Percentiles rank a stretch among this genome's conserved stretches.
phyloP scores from a whole-genome alignment of 1,140 invertebrate species.

The Drosophila orosa region DNA sequence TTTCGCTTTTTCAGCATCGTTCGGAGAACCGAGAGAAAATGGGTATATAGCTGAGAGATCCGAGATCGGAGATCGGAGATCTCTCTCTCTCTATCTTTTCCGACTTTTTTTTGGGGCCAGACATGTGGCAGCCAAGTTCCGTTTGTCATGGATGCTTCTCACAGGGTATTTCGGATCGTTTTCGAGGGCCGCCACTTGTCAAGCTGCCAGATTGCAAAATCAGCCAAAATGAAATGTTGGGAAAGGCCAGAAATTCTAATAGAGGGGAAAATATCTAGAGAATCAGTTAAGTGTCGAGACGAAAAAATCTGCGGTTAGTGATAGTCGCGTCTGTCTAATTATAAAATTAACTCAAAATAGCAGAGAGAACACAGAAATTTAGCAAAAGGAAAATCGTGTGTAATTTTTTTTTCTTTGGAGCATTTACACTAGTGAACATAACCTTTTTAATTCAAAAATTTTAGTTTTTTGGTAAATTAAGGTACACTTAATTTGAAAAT shows the following conservation, averaged over 20 bases:
- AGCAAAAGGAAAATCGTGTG: not conserved
- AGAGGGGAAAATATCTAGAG: constrained; percentile 14
- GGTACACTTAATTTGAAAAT: not conserved
- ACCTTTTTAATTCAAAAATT: no score
- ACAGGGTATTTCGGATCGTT: constrained; percentile 52
- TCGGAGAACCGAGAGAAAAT: constrained; percentile 20
- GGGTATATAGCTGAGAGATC: constrained; percentile 25
- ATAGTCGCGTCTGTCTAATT: constrained; percentile 38
- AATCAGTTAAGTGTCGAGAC: constrained; percentile 42
- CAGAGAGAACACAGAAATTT: not conserved
- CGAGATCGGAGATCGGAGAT: constrained; percentile 8
- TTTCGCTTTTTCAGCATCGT: constrained; percentile 47
- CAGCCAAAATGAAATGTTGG: constrained; percentile 52
- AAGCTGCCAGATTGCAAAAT: constrained; percentile 72
- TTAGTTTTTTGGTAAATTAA: no score
- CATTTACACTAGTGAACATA: no score
- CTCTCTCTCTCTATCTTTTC: constrained; percentile 4
- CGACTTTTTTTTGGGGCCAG: constrained; percentile 49
- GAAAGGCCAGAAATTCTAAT: constrained; percentile 66
- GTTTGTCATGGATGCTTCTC: constrained; percentile 27
- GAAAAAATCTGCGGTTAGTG: constrained; percentile 25
- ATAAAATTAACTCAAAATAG: constrained; percentile 43
- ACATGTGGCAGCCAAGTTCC: constrained; percentile 70
- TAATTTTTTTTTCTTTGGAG: not conserved
- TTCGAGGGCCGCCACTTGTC: constrained; percentile 65